Evolutionary conservation across 2,888 invertebrate genomes (phyloP).

Genomic region (Lochmaea crataegi): DNA sequence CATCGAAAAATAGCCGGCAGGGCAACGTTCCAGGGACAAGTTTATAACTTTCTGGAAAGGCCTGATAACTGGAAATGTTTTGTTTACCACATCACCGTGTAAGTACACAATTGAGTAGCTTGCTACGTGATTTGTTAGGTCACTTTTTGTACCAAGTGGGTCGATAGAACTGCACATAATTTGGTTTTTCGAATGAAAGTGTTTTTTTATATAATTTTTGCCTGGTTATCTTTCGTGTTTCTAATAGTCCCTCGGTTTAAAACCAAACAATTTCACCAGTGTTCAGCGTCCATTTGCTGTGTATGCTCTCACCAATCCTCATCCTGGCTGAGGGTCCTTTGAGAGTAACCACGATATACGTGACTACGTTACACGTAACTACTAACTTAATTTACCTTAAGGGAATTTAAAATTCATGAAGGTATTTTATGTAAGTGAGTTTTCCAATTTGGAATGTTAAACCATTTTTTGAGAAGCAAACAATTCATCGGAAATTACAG

Average conservation of each 20-base stretch:
- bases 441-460: neutral
- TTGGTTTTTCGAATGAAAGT: no score
- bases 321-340: neutral
- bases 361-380: neutral
- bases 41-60: slow-evolving; percentile 86
- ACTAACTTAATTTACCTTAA: neutral
- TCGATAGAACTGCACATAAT: no score
- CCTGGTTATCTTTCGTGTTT: neutral
- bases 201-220: neutral
- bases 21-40: slow-evolving; percentile 79
- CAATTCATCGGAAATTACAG: neutral
- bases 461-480: neutral
- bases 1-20: slow-evolving; percentile 72
- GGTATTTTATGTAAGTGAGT: neutral
- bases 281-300: neutral
- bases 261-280: neutral
- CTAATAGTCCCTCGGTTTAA: neutral
- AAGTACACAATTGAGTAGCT: slow-evolving; percentile 65
- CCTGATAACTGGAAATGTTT: slow-evolving; percentile 88
- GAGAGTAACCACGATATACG: neutral
- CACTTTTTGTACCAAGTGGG: no score
- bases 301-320: neutral
- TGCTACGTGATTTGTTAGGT: neutral
- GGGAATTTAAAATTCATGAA: neutral
- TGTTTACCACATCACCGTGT: slow-evolving; percentile 84